Evolutionary conservation across 2,888 invertebrate species (phyloP).

Genomic region (Incurvaria masculella): DNA sequence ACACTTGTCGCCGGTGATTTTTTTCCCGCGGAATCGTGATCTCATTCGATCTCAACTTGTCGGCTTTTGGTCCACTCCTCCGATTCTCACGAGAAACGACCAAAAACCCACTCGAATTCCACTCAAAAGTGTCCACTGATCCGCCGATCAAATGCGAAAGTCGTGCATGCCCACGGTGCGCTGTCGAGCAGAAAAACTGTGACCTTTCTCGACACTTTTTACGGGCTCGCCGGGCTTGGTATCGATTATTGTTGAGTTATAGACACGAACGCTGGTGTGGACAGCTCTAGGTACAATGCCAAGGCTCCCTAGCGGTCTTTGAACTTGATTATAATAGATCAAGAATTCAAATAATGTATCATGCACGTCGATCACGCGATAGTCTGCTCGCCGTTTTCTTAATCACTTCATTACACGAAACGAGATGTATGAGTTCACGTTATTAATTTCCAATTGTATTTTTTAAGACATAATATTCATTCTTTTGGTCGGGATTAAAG

Average conservation of each 20-base stretch:
- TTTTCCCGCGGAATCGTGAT: background rate
- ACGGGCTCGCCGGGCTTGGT: background rate
- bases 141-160: slow-evolving; percentile 43
- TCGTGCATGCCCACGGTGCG: slow-evolving; percentile 47
- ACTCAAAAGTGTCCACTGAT: slow-evolving; percentile 36
- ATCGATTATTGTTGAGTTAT: background rate
- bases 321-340: too few species aligned
- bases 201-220: background rate
- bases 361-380: too few species aligned
- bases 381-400: too few species aligned
- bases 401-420: too few species aligned
- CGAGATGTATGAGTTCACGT: too few species aligned
- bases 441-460: too few species aligned
- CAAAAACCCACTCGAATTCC: slow-evolving; percentile 35
- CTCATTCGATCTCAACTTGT: background rate
- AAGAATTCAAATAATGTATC: too few species aligned
- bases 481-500: too few species aligned
- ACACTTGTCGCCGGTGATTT: slow-evolving; percentile 30
- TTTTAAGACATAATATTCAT: too few species aligned
- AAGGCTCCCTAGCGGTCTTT: background rate
- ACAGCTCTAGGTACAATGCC: background rate
- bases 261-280: background rate
- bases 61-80: slow-evolving; percentile 4
- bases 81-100: slow-evolving; percentile 55
- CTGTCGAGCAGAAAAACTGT: slow-evolving; percentile 38